Evolutionary conservation across 2,113 vertebrate genomes (phyloP), one percentile per base, ranked within the genome.

Genomic region (Oryzias javanicus): DNA sequence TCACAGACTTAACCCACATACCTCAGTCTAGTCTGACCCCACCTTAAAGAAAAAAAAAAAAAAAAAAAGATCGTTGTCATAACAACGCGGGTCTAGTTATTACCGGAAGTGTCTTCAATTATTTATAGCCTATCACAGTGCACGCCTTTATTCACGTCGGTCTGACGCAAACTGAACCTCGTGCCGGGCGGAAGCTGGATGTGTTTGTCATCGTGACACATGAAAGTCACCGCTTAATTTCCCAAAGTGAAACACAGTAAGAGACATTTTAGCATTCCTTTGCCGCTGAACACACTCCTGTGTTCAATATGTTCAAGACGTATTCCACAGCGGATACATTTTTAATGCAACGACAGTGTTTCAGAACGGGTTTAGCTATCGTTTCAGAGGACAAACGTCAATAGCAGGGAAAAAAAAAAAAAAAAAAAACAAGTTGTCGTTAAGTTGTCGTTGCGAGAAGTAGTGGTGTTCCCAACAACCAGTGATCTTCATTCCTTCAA

Each of bases 211-310:
- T n/a, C 17, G 14, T 64, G 62, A 67, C 81, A 61, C 41, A n/a
- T 59, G 75, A 71, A 79, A 81, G 81, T 83, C 81, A 74, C 51
- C 17, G 62, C 65, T 25, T 16, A n/a, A 59, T 49, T 3, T 8
- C 1, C 3, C 0, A 5, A 4, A 14, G 6, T 24, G 18, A 8
- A 4, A 44, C 1, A 4, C 5, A 12, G 13, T 3, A 4, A 12
- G 24, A 14, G n/a, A 49, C 4, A 35, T 35, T 35, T 35, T 35
- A 3, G 35, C 10, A 3, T 18, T 49, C n/a, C 0, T 7, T 35
- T 19, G 4, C 4, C 3, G 5, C n/a, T 1, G 12, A 25, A 70
- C 13, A 25, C 3, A 55, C 51, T 20, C 3, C 14, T 1, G 35
- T 22, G n/a, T 44, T 16, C 40, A 58, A 45, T 2, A 48, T 61